These are phyloP conservation scores for Tenthredo notha DNA, from an alignment of 2,888 invertebrate genomes.

Conservation along the genomic window DNA sequence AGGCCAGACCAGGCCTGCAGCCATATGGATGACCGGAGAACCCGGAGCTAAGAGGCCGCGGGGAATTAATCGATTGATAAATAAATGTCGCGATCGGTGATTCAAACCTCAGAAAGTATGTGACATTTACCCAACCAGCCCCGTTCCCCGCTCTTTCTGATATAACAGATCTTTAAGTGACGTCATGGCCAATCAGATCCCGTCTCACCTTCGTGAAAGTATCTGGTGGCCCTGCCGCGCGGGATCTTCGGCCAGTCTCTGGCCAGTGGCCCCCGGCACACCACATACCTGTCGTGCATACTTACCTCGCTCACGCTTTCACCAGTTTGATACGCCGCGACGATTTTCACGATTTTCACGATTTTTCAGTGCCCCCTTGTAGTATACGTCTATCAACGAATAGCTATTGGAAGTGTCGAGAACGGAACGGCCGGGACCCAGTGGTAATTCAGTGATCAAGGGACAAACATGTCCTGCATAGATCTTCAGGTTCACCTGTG, in stretches of 20 bases:
- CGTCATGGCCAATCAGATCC: constrained; percentile 49
- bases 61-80: not conserved
- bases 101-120: constrained; percentile 34
- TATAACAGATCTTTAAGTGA: constrained; percentile 48
- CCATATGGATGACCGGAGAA: constrained; percentile 4
- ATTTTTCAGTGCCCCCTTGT: not conserved
- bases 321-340: constrained; percentile 8
- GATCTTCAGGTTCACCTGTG: not conserved
- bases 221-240: constrained; percentile 48
- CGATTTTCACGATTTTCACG: constrained; percentile 21
- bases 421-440: not conserved
- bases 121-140: constrained; percentile 31
- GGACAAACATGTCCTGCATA: not conserved
- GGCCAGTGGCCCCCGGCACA: constrained; percentile 52
- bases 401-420: constrained; percentile 1
- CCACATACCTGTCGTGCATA: constrained; percentile 30
- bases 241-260: constrained; percentile 49
- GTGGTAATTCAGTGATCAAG: not conserved
- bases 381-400: not conserved
- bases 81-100: constrained; percentile 31
- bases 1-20: not conserved
- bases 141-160: constrained; percentile 38
- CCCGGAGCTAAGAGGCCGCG: not conserved
- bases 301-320: constrained; percentile 32
- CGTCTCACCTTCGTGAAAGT: constrained; percentile 52